phyloP scores from a whole-genome alignment of 2,888 invertebrate species.

The Cyclophora albipunctata region DNA sequence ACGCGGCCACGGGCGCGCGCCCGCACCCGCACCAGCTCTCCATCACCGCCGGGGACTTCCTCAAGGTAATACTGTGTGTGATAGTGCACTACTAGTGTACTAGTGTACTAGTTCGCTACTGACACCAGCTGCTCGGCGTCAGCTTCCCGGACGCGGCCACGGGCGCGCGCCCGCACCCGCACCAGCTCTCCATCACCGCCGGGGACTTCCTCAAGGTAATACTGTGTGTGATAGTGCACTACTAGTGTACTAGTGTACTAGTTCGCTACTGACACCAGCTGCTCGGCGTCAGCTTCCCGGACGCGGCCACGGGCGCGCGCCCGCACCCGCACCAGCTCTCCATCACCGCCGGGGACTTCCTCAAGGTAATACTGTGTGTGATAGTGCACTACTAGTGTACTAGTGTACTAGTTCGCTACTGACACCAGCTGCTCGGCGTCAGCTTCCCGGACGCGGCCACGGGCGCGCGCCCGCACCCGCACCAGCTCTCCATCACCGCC shows the following conservation, averaged over 20 bases:
- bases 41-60: constrained; percentile 98
- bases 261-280: constrained; percentile 78
- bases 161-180: constrained; percentile 34
- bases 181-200: constrained; percentile 94
- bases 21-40: constrained; percentile 80
- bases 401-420: too few species aligned
- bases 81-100: too few species aligned
- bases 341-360: constrained; percentile 98
- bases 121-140: constrained; percentile 85
- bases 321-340: constrained; percentile 80
- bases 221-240: not conserved
- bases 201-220: constrained; percentile 95
- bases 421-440: constrained; percentile 85
- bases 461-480: constrained; percentile 34
- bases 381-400: too few species aligned
- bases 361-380: constrained; percentile 79
- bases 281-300: constrained; percentile 87
- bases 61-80: constrained; percentile 79
- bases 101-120: too few species aligned
- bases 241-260: too few species aligned
- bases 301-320: constrained; percentile 63
- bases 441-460: constrained; percentile 87
- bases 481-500: constrained; percentile 94
- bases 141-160: constrained; percentile 87
- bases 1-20: constrained; percentile 63